Base-by-base conservation (phyloP, 2,113 vertebrate species). In the Lepisosteus oculatus region DNA sequence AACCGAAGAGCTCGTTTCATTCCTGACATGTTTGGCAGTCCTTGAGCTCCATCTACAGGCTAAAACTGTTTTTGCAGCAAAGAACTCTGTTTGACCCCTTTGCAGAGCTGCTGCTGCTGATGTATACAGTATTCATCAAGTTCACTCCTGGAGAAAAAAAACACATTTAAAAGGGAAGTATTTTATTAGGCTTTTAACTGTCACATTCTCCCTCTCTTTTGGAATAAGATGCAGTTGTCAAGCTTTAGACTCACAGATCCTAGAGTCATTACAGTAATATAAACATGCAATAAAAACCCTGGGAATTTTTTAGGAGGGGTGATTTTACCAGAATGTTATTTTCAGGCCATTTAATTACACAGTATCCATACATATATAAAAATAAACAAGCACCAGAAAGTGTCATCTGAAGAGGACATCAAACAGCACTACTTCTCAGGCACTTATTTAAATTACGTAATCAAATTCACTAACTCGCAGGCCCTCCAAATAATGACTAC, bases 1-100 rank as follows among this genome's bases (percentile, higher is more conserved):
- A 29, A 65, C 61, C 1, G 29, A 15, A 13, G 13, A 29, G 43
- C 14, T 17, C 2, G 29, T 17, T 11, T 68, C 57, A 68, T 17
- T 51, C 44, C 0, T 13, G 17, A 1, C 3, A 6, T 82, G 75
- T 90, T 82, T 74, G 76, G 80, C 78, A 83, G 89, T 90, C 83
- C 88, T 83, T 69, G 88, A 88, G 80, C 88, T 59, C 90, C 91
- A 91, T 90, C 91, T 91, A 83, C 85, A 91, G 90, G 83, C 77
- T 15, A 0, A 3, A 3, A 6, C 7, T 63, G 41, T 68, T 71
- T 47, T 8, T 84, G 84, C 89, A 82, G 81, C 67, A 75, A 83
- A 83, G 90, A 92, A 93, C 91, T 93, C 84, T 91, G 74, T 45
- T 76, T 93, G 91, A 93, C 91, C 91, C 88, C 87, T 85, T 73